Evolutionary conservation across 2,888 invertebrate species (phyloP).

Genomic region (Cremastobaeus sp.): DNA sequence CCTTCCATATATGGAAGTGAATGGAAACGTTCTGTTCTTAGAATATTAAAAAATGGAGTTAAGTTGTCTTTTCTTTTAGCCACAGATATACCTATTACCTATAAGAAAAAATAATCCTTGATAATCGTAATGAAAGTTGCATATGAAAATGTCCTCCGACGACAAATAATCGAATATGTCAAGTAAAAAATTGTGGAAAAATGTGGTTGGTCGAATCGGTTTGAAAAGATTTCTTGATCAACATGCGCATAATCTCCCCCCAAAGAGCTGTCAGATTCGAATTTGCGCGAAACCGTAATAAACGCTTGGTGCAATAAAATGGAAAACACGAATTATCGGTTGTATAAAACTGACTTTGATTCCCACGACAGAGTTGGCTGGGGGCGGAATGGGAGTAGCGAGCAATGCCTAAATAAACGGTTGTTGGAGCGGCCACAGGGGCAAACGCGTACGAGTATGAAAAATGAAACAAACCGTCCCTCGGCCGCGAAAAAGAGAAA

Average conservation of each 20-base stretch:
- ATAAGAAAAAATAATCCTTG: no score
- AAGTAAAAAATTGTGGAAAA: no score
- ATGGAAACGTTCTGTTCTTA: no score
- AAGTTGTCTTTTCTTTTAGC: no score
- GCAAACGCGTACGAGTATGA: conserved; percentile 64
- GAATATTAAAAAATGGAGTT: no score
- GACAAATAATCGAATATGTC: no score
- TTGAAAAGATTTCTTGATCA: conserved; percentile 2
- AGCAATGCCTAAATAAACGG: conserved; percentile 74
- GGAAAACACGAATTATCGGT: conserved; percentile 52
- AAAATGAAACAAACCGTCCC: conserved; percentile 71
- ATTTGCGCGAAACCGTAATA: conserved; percentile 40
- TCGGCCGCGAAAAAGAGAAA: conserved; percentile 39
- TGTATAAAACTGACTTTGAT: conserved; percentile 60
- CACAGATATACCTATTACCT: no score
- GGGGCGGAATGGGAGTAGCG: conserved; percentile 65
- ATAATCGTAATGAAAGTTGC: no score
- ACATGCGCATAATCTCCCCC: conserved; percentile 12
- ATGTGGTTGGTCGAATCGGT: no score
- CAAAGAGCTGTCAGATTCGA: conserved; percentile 16
- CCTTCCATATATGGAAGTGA: no score
- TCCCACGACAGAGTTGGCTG: conserved; percentile 72
- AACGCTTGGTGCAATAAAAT: conserved; percentile 42
- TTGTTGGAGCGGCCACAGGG: conserved; percentile 66
- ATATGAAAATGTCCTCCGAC: no score